phyloP scores from a whole-genome alignment of 2,888 invertebrate species.

The Limnephilus marmoratus region DNA sequence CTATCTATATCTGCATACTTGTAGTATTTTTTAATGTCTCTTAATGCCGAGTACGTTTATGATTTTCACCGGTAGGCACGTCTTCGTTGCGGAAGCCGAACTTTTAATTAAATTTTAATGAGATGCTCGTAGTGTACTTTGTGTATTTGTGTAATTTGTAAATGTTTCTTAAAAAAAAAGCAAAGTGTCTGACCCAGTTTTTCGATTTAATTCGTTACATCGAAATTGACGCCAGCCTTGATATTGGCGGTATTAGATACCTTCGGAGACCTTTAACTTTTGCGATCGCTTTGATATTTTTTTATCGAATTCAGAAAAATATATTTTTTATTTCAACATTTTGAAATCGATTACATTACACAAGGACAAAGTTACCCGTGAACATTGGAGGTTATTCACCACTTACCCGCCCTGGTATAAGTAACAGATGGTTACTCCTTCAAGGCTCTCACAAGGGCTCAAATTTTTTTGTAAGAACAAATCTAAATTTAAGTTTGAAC shows the following conservation, averaged over 20 bases:
- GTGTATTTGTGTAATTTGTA: constrained; percentile 16
- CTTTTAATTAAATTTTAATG: constrained; percentile 44
- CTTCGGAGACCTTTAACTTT: neutral
- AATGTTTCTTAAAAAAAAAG: neutral
- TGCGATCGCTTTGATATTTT: neutral
- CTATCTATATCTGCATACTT: neutral
- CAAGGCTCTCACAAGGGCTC: too few species aligned
- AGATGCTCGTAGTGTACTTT: constrained; percentile 10
- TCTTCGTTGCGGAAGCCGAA: constrained; percentile 4
- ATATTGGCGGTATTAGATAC: neutral
- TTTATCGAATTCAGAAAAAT: neutral
- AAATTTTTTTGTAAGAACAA: too few species aligned
- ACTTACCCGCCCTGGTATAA: too few species aligned
- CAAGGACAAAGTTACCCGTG: too few species aligned
- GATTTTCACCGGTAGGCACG: constrained; percentile 16
- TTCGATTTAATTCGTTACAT: neutral
- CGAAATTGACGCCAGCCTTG: neutral
- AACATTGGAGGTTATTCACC: too few species aligned
- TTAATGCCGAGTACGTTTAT: neutral
- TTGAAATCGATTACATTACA: too few species aligned
- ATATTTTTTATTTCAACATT: neutral
- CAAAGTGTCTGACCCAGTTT: neutral
- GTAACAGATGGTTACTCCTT: too few species aligned
- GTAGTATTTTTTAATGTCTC: neutral
- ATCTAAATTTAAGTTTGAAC: too few species aligned